Evolutionary conservation across 2,113 vertebrate genomes (phyloP), one percentile per base, ranked within the genome.

Genomic region (western clawed frog (Xenopus tropicalis)): DNA sequence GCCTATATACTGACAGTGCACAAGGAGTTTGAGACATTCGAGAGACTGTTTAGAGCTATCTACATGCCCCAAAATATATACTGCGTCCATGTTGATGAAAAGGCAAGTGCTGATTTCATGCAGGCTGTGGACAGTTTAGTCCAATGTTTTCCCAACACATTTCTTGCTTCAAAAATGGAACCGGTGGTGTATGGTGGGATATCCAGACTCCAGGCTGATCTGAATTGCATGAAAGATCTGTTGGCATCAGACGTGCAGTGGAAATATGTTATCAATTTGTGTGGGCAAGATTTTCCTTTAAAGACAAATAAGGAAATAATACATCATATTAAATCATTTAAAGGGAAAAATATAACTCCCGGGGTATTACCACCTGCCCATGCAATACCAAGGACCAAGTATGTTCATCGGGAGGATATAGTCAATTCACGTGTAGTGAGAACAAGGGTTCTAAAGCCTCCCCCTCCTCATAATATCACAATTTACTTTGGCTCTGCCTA

Each of bases 401-500:
- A 77, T 0, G 80, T 83, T 1, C 66, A 84, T 69, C 69, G 0
- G 9, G 85, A 88, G 46, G 22, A 79, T 9, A 23, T 51, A 11
- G 52, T 16, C 0, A 20, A 58, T 1, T 82, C 77, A 0, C 79
- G 61, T 23, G 52, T 90, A 76, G 68, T 46, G 17, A 81, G 23
- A 3, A 86, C 82, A 0, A 11, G 22, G 1, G 7, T 13, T 46
- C 14, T 77, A 52, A 90, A 90, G 74, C 4, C 62, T 0, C 61
- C 82, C 0, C 81, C 85, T n/a, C 88, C 88, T 1, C 88, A 89
- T 63, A 81, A 82, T 19, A 65, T 90, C 12, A 86, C 80, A 20
- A 80, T 90, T 64, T 89, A 87, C 78, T 90, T 90, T 57, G 88
- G 88, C 42, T 82, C 88, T 0, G 88, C 88, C 16, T 89, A 90